phyloP scores from a whole-genome alignment of 2,888 invertebrate species.

The Sepioteuthis lessoniana region DNA sequence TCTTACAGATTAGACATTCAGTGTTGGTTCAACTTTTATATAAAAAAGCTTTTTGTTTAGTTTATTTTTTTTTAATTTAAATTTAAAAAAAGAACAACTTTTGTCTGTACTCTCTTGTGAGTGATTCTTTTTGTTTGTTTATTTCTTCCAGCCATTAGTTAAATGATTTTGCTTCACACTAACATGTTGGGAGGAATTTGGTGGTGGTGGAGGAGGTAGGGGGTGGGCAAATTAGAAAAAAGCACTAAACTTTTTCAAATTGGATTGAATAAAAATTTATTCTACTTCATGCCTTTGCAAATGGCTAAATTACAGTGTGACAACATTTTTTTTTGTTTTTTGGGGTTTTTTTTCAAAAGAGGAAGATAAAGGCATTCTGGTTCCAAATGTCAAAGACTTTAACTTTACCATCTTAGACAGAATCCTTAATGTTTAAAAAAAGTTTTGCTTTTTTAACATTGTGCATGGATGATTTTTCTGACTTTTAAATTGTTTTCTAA shows the following conservation, averaged over 20 bases:
- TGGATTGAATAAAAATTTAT: not conserved
- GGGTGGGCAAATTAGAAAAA: too few relatives aligned
- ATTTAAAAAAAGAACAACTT: not conserved
- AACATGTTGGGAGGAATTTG: not conserved
- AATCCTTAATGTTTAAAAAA: not conserved
- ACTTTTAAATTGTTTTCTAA: not conserved
- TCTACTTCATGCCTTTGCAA: not conserved
- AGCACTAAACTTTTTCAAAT: not conserved
- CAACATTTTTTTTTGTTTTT: not conserved
- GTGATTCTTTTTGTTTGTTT: not conserved
- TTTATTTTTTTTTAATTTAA: not conserved
- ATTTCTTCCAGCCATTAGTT: not conserved
- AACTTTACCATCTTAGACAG: not conserved
- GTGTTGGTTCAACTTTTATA: not conserved
- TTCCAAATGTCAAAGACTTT: not conserved
- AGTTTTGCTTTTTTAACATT: too few relatives aligned
- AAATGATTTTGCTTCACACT: slow-evolving; percentile 6
- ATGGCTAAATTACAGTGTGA: not conserved
- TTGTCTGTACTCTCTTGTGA: not conserved
- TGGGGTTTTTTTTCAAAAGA: not conserved
- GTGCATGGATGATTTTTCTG: not conserved
- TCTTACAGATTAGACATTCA: not conserved
- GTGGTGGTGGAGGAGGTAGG: too few relatives aligned
- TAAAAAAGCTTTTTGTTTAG: not conserved
- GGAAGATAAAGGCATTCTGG: not conserved